Conservation (phyloP, 2,888 invertebrate species). For the Tipula helvola region DNA sequence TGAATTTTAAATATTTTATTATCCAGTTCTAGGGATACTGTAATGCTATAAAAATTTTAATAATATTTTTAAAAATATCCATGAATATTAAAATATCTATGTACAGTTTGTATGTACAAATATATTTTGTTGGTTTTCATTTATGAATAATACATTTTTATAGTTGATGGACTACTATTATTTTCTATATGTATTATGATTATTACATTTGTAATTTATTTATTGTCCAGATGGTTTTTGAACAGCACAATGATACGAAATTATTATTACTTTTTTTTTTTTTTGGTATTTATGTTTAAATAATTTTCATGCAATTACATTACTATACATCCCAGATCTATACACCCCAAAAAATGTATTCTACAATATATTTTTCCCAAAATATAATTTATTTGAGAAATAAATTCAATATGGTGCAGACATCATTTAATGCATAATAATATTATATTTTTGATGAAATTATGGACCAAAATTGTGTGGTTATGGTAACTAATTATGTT, state of each 20-base stretch:
- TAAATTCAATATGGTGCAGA: not conserved
- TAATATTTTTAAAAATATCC: not conserved
- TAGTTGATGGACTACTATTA: not conserved
- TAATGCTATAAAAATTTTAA: not conserved
- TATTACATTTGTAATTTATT: not conserved
- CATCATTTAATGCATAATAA: not conserved
- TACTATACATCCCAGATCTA: not conserved
- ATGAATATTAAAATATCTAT: not conserved
- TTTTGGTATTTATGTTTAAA: too few species aligned
- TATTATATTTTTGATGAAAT: not conserved
- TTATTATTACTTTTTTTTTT: too few species aligned
- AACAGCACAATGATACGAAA: not conserved
- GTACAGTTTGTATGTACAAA: not conserved
- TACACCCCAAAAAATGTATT: not conserved
- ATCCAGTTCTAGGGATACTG: not conserved
- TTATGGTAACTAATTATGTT: not conserved
- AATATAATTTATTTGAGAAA: not conserved
- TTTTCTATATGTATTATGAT: not conserved
- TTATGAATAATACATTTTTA: not conserved
- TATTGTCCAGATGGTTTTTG: not conserved
- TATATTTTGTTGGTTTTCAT: not conserved
- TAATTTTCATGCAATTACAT: not conserved
- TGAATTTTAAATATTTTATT: not conserved
- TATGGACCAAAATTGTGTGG: not conserved
- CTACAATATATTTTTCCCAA: not conserved